Conservation (phyloP, 2,113 vertebrate genomes). For the Sapayoa aenigma region DNA sequence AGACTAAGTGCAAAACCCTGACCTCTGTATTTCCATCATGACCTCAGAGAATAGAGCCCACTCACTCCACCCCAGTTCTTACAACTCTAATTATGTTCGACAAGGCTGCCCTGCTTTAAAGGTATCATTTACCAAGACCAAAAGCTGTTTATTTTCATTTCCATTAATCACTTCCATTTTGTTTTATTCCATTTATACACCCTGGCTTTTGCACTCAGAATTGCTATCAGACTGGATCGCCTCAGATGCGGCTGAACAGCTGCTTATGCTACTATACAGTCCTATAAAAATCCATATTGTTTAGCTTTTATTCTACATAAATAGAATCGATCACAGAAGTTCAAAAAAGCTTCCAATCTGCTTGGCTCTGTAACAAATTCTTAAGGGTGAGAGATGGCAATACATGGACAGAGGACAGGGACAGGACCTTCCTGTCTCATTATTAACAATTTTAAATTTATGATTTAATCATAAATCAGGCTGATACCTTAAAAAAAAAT, state of each 20-base stretch:
- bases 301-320: neutral
- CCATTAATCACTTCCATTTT: neutral
- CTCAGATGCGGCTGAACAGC: neutral
- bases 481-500: neutral
- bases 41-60: slow-evolving; percentile 60
- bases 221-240: neutral
- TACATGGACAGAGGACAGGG: neutral
- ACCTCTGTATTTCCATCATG: slow-evolving; percentile 68
- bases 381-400: neutral
- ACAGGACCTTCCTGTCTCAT: neutral
- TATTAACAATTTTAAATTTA: neutral
- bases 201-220: neutral
- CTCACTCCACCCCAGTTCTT: slow-evolving; percentile 49
- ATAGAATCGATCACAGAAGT: neutral
- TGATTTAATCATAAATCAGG: neutral
- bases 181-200: neutral
- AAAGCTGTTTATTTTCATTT: slow-evolving; percentile 62
- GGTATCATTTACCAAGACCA: slow-evolving; percentile 38
- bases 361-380: neutral
- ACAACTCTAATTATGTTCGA: slow-evolving; percentile 55
- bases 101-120: slow-evolving; percentile 36
- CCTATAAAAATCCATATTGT: neutral
- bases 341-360: neutral
- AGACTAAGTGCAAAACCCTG: slow-evolving; percentile 74
- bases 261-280: neutral